Evolutionary conservation across 2,797 vertebrate genomes (phyloP).

Genomic region (Diceros bicornis): DNA sequence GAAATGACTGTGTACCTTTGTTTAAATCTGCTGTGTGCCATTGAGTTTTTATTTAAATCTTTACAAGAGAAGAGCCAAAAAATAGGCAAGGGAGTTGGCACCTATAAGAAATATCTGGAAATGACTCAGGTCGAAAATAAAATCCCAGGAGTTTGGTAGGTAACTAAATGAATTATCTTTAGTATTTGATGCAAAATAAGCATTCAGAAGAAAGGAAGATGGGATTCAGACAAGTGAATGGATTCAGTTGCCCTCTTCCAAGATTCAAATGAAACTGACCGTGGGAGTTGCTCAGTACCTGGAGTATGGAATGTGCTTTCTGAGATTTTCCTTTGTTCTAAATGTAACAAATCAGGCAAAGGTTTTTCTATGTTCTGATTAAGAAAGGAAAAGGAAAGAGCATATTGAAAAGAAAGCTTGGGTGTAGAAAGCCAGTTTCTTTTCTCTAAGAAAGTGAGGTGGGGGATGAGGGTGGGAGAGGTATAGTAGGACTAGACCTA

Average conservation of each 20-base stretch:
- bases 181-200: conserved; percentile 28
- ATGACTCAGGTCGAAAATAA: conserved; percentile 15
- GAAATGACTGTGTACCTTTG: conserved; percentile 8
- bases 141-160: background rate
- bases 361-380: background rate
- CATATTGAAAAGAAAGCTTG: conserved; percentile 11
- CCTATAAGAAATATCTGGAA: conserved; percentile 1
- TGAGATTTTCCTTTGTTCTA: conserved; percentile 23
- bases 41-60: conserved; percentile 41
- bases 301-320: background rate
- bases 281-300: background rate
- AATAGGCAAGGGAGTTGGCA: background rate
- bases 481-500: background rate
- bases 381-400: background rate
- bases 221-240: background rate
- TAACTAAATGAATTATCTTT: conserved; percentile 8
- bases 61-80: conserved; percentile 19
- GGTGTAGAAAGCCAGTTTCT: background rate
- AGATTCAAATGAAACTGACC: background rate
- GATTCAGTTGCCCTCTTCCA: background rate
- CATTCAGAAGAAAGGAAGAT: background rate
- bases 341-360: background rate
- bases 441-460: background rate
- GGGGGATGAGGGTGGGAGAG: background rate
- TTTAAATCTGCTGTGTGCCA: background rate